Percentiles rank a stretch among this genome's conserved stretches.
Conservation (phyloP, 2,888 invertebrate species). For the Stegana nigrithorax region DNA sequence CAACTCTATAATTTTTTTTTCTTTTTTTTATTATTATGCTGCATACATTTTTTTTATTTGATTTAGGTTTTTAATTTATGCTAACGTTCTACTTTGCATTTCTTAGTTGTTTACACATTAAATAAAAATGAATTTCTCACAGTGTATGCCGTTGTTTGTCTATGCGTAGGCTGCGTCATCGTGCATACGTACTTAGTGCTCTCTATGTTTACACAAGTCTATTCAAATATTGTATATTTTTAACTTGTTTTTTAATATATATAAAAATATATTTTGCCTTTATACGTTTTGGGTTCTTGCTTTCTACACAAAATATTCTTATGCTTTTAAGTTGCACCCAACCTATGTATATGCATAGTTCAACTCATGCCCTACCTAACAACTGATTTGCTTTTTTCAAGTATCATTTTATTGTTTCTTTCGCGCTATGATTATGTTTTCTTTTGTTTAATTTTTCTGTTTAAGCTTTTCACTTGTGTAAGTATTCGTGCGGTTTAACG, state of each 20-base stretch:
- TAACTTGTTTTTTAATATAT: background rate
- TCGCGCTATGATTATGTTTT: too few species aligned
- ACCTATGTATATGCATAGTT: too few species aligned
- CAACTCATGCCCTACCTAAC: background rate
- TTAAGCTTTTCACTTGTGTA: too few species aligned
- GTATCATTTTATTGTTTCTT: background rate
- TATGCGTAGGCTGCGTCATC: background rate
- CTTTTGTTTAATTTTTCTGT: too few species aligned
- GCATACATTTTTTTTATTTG: background rate
- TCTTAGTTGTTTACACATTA: background rate
- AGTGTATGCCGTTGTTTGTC: conserved; percentile 7
- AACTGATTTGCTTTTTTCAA: background rate
- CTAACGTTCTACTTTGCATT: background rate
- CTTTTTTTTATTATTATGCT: background rate
- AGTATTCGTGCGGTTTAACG: too few species aligned
- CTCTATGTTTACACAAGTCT: background rate
- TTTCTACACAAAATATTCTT: background rate
- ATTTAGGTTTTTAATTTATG: background rate
- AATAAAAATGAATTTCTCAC: background rate
- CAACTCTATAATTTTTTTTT: background rate
- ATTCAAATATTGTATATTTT: background rate
- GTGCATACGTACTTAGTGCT: too few species aligned
- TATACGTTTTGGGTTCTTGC: too few species aligned
- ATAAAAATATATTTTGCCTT: too few species aligned
- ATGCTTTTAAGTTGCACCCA: background rate